Conservation (phyloP, 2,113 vertebrate genomes). For the Menura novaehollandiae region DNA sequence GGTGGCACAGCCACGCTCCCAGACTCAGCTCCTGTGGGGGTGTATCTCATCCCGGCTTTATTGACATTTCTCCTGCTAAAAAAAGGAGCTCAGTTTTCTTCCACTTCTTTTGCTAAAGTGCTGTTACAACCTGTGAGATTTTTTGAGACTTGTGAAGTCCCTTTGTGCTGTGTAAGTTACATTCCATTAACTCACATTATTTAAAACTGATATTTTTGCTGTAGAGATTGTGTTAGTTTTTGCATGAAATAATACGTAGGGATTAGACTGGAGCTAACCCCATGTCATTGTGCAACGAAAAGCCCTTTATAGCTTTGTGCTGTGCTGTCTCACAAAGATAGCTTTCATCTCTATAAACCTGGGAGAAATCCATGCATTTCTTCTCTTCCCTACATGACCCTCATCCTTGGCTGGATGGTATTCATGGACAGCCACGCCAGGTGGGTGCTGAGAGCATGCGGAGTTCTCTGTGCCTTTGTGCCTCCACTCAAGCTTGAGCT, state of each 20-base stretch:
- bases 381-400: not conserved
- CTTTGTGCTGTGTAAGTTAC: not conserved
- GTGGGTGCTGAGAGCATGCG: not conserved
- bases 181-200: not conserved
- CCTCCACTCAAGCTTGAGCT: not conserved
- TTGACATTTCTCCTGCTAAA: not conserved
- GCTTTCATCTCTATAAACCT: not conserved
- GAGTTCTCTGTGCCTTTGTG: not conserved
- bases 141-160: not conserved
- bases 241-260: not conserved
- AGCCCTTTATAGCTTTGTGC: not conserved
- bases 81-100: not conserved
- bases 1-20: accelerated
- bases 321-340: not conserved
- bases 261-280: not conserved
- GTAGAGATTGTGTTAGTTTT: not conserved
- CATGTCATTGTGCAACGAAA: not conserved
- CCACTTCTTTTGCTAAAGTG: not conserved
- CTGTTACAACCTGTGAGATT: not conserved
- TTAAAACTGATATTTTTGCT: not conserved
- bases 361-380: not conserved
- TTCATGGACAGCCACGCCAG: not conserved
- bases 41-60: not conserved
- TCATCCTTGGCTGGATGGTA: not conserved
- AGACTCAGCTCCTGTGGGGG: not conserved